Base-by-base conservation (phyloP, 2,888 invertebrate species). In the Oligia latruncula region DNA sequence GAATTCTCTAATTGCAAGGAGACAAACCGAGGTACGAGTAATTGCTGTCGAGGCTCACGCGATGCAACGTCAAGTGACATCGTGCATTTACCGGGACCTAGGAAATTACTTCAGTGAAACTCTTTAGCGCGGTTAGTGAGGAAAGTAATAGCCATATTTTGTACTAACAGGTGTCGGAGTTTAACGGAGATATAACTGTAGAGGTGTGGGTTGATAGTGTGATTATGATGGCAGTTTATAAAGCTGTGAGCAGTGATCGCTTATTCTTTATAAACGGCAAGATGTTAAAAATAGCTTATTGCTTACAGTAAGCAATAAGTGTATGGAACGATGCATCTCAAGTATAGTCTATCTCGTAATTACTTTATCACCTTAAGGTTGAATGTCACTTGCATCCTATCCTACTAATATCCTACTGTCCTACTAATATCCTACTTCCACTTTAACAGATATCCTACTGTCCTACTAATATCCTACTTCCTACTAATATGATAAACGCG, bases 1-100 rank as follows among this genome's bases (percentile, higher is more conserved):
- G 92, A 93, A 94, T 95, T 90, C 91, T 93, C 91, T 94, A 94
- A 95, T 95, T 94, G 92, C 93, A 81, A 86, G 86, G 87, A 89
- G 90, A 90, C 90, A 89, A 91, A 91, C 87, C 83, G 86, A 88
- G 83, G 81, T 86, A 83, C 80, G 82, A 89, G 88, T 92, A 92
- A 92, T 92, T 91, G 92, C 88, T 80, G 85, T 82, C 80, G 81
- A 86, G 87, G 80, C 88, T 88, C 91, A 89, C 89, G 90, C 90
- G 84, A 90, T 81, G 83, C 87, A 86, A 74, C 81, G 82, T 87
- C 87, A 87, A 83, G 78, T 86, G 82, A 84, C 89, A 84, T 81
- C 82, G 73, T 82, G 84, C 85, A 87, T 84, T 88, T 80, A 82
- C 78, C 64, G 78, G n/a, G 76, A 68, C 78, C 64, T 77, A 62